A percentile compares a stretch with the other conserved stretches of the same genome.
phyloP scores from a whole-genome alignment of 2,797 vertebrate species.

The Hypotaenidia philippensis region DNA sequence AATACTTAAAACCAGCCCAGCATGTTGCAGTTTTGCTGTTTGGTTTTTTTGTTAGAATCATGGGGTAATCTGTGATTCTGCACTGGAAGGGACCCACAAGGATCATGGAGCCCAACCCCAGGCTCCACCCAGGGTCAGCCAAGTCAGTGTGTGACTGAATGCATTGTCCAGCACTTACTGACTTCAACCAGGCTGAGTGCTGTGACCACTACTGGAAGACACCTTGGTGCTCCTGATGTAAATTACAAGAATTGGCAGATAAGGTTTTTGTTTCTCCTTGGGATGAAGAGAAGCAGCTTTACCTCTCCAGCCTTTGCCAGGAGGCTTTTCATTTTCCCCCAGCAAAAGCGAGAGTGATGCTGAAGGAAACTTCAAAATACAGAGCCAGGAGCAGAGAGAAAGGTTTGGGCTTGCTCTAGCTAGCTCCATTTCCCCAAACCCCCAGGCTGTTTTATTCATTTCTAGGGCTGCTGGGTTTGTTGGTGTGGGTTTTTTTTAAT shows the following conservation, averaged over 20 bases:
- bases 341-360: background rate
- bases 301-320: background rate
- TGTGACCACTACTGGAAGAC: no score
- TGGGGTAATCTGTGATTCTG: no score
- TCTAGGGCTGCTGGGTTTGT: no score
- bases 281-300: background rate
- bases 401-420: background rate
- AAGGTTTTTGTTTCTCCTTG: background rate
- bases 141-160: no score
- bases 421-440: background rate
- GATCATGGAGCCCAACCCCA: no score
- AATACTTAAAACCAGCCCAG: background rate
- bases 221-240: background rate
- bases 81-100: no score
- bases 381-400: background rate
- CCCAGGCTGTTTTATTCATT: background rate
- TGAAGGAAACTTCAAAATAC: background rate
- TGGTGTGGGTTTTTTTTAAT: no score
- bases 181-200: no score
- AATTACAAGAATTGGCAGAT: background rate
- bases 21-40: fast-evolving
- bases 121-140: no score
- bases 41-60: no score
- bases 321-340: background rate
- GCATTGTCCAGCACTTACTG: no score